Evolutionary conservation across 2,797 vertebrate species (phyloP).

Genomic region (Enteromius treurensis): DNA sequence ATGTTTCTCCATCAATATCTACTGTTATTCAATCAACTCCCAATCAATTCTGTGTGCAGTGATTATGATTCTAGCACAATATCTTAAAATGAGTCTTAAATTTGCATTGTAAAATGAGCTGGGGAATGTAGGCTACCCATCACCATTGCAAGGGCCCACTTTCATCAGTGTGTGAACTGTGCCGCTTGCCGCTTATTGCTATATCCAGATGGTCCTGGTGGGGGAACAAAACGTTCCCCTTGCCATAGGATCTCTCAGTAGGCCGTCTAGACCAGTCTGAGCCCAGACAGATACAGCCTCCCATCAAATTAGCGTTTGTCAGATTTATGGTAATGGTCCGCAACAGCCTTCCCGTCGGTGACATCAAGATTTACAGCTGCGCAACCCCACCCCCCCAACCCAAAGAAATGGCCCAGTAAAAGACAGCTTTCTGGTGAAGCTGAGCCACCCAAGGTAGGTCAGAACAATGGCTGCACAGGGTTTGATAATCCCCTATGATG

Average conservation of each 20-base stretch:
- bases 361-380: conserved; percentile 95
- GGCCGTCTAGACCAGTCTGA: conserved; percentile 99
- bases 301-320: conserved; percentile 99
- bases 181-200: conserved; percentile 88
- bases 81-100: conserved; percentile 42
- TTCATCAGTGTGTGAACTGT: conserved; percentile 62
- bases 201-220: conserved; percentile 95
- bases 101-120: conserved; percentile 8
- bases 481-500: conserved; percentile 77
- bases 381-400: conserved; percentile 60
- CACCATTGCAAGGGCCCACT: conserved; percentile 70
- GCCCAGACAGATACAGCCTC: conserved; percentile 99
- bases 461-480: conserved; percentile 75
- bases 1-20: conserved; percentile 33
- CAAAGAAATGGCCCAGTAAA: conserved; percentile 65
- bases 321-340: conserved; percentile 99
- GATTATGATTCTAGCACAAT: not conserved
- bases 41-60: not conserved
- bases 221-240: conserved; percentile 90
- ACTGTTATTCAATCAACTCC: conserved; percentile 10
- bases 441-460: conserved; percentile 63
- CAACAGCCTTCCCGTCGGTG: conserved; percentile 99
- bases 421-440: conserved; percentile 57
- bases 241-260: conserved; percentile 98
- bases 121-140: conserved; percentile 66